Percentiles rank a stretch among this genome's conserved stretches.
Conservation (phyloP, 2,888 invertebrate genomes). For the Sabatieria punctata region DNA sequence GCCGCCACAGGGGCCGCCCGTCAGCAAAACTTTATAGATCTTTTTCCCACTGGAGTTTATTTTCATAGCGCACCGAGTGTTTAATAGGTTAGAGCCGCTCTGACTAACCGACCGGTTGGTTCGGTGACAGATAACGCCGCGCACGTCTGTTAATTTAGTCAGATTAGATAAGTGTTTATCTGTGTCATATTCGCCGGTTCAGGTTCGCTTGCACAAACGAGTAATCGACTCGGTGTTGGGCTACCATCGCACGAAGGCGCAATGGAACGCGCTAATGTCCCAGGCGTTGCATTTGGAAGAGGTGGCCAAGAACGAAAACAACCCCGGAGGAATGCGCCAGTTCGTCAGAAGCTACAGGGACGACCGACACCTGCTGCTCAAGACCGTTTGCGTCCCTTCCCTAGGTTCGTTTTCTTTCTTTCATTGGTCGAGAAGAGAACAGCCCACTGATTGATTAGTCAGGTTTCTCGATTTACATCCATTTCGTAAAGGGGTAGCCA, state of each 20-base stretch:
- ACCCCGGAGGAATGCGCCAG: constrained; percentile 37
- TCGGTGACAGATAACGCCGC: no score
- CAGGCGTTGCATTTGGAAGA: constrained; percentile 61
- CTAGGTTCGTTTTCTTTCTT: constrained; percentile 25
- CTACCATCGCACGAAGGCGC: constrained; percentile 64
- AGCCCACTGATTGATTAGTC: no score
- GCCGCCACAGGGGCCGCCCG: constrained; percentile 15
- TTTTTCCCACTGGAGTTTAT: constrained; percentile 10
- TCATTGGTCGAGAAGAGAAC: background rate
- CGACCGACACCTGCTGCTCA: constrained; percentile 38
- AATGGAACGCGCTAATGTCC: constrained; percentile 71
- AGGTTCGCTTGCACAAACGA: constrained; percentile 75
- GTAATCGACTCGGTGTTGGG: constrained; percentile 78
- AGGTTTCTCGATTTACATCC: no score
- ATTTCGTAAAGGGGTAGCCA: no score
- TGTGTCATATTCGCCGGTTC: constrained; percentile 39
- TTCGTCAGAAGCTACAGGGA: constrained; percentile 54
- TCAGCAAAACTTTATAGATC: constrained; percentile 13
- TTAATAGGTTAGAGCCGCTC: no score
- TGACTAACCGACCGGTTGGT: no score
- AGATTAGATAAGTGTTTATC: no score
- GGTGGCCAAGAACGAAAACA: constrained; percentile 55
- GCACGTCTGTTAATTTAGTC: no score
- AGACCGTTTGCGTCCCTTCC: constrained; percentile 30
- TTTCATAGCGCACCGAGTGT: no score